A percentile compares a stretch with the other conserved stretches of the same genome.
phyloP scores from a whole-genome alignment of 2,113 vertebrate species.

The Catharus bicknelli region DNA sequence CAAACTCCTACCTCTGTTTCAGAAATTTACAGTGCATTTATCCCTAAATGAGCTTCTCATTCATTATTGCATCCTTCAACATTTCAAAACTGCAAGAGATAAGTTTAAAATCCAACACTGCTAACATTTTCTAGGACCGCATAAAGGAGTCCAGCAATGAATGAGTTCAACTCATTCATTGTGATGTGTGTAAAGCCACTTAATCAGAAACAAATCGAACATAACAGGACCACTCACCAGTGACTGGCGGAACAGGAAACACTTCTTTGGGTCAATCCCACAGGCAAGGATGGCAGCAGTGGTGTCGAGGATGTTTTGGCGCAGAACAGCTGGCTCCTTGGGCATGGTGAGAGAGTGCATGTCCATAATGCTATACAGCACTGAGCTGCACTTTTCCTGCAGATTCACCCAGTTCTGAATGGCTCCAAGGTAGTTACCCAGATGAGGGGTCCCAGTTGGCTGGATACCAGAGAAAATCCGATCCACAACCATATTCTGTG shows the following conservation, averaged over 20 bases:
- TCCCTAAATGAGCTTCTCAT: neutral
- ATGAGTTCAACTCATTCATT: neutral
- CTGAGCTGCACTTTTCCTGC: conserved; percentile 77
- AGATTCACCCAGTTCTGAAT: conserved; percentile 91
- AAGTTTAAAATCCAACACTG: neutral
- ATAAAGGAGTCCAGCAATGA: neutral
- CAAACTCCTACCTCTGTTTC: neutral
- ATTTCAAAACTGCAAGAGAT: neutral
- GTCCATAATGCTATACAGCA: conserved; percentile 93
- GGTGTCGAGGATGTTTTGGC: conserved; percentile 87
- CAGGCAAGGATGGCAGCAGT: conserved; percentile 90
- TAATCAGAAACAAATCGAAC: neutral
- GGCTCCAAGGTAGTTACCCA: conserved; percentile 96
- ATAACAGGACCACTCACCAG: conserved; percentile 75
- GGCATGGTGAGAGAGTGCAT: conserved; percentile 91
- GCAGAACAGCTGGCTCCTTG: conserved; percentile 80
- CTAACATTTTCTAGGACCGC: neutral
- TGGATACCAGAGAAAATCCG: conserved; percentile 95
- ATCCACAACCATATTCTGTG: conserved; percentile 43
- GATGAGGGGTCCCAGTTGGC: conserved; percentile 90
- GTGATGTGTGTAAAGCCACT: neutral
- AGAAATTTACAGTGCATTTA: neutral
- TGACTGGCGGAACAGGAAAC: conserved; percentile 92
- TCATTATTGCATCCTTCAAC: neutral
- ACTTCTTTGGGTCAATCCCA: conserved; percentile 86